Conservation (phyloP, 2,797 vertebrate species). For the Tadarida brasiliensis region DNA sequence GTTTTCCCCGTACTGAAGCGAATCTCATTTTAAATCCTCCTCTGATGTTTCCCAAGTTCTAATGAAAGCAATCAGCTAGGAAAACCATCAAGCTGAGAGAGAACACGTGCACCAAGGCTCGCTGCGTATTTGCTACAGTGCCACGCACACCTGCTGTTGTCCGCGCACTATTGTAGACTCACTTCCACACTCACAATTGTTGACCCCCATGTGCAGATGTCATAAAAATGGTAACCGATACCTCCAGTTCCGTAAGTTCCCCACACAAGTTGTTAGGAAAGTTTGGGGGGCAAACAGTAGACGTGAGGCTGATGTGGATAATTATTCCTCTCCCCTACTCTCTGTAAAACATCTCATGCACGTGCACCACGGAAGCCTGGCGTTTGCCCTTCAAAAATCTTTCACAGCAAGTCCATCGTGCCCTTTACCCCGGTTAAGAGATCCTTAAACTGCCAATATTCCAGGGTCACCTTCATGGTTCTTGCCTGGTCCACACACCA, state of each 20-base stretch:
- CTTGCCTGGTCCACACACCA: neutral
- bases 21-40: constrained; percentile 69
- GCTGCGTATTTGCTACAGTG: neutral
- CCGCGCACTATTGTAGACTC: rapidly evolving
- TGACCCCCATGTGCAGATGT: neutral
- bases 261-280: neutral
- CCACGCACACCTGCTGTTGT: neutral
- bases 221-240: neutral
- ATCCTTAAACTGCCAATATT: neutral
- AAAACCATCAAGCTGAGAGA: constrained; percentile 39
- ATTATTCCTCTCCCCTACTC: neutral
- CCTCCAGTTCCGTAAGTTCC: neutral
- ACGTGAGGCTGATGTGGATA: neutral
- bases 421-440: neutral
- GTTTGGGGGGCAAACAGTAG: neutral
- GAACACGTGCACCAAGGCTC: constrained; percentile 19
- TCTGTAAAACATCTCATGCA: neutral
- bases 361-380: neutral
- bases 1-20: constrained; percentile 62
- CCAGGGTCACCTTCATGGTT: neutral
- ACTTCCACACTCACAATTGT: neutral
- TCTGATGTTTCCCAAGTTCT: constrained; percentile 60
- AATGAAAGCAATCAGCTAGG: constrained; percentile 73
- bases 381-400: neutral
- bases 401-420: neutral